Evolutionary conservation across 1,140 invertebrate species (phyloP), one percentile per base, ranked within the genome.

Genomic region (Drosophila navojoa): DNA sequence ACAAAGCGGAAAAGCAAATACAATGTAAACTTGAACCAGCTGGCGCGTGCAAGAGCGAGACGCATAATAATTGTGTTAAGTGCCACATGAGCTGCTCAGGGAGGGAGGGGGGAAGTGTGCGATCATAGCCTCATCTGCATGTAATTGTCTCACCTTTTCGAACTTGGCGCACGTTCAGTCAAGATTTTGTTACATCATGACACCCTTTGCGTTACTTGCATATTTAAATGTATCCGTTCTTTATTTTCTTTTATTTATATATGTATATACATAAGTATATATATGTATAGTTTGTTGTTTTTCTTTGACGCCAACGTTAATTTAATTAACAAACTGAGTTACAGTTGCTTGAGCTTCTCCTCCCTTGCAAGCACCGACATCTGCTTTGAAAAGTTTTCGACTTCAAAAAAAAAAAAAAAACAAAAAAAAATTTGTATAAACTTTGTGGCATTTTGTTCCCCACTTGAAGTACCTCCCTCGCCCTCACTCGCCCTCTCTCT

Each of bases 291-390:
- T 47, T 25, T 57, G 11, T 25, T 57, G 11, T n/a, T 25, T 55
- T 22, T 25, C 16, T 53, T 19, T 35, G 45, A 44, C 27, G 22
- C 52, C 54, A 47, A 44, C 49, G 54, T 76, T 63, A 68, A 76
- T 76, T 72, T 76, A 76, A 76, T 76, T 76, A 76, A 73, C 74
- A 67, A 72, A 72, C 62, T 72, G 25, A 52, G 49, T 68, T 74
- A 57, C 62, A 38, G 5, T 27, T 58, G 45, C 9, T 7, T 2
- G 11, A 4, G n/a, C 32, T 16, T n/a, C 15, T 10, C 11, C 15
- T 10, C 11, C 15, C 22, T 35, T 40, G 16, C 19, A 22, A 13
- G 19, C 47, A 9, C n/a, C 50, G 13, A 2, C 45, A n/a, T 9
- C 27, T 44, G 45, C 61, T 72, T 73, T 60, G 22, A 60, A 61